Percentiles rank a stretch among this genome's conserved stretches.
Evolutionary conservation across 1,140 invertebrate species (phyloP).

Genomic region (Drosophila willistoni): DNA sequence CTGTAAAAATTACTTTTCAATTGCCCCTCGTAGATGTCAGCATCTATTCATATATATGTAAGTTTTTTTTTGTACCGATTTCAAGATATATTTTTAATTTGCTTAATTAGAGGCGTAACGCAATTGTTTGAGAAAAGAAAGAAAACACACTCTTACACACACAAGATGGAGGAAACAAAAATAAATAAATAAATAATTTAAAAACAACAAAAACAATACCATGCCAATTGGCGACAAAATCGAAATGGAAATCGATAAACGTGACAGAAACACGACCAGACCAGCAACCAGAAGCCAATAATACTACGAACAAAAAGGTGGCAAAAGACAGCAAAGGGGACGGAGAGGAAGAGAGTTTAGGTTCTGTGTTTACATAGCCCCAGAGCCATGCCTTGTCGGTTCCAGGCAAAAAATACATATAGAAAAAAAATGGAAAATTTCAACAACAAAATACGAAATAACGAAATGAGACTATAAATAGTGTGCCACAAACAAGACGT

Average conservation of each 20-base stretch:
- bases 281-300: constrained; percentile 10
- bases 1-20: neutral
- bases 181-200: constrained; percentile 19
- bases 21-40: neutral
- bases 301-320: neutral
- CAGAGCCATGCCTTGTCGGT: neutral
- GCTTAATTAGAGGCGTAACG: constrained; percentile 18
- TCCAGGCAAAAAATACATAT: constrained; percentile 8
- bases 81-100: constrained; percentile 27
- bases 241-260: constrained; percentile 19
- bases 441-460: constrained; percentile 10
- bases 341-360: neutral
- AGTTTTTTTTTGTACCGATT: neutral
- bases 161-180: neutral
- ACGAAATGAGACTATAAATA: constrained; percentile 20
- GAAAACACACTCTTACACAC: neutral
- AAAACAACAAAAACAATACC: constrained; percentile 7
- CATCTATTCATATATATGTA: neutral
- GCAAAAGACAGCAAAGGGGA: neutral
- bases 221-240: constrained; percentile 15
- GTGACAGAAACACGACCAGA: constrained; percentile 5
- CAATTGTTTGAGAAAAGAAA: neutral
- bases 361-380: constrained; percentile 8
- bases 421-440: constrained; percentile 22
- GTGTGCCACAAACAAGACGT: constrained; percentile 19